A percentile compares a stretch with the other conserved stretches of the same genome.
These are phyloP conservation scores for Rhagoletis pomonella DNA, from an alignment of 1,140 invertebrate species.

Conservation along the genomic window DNA sequence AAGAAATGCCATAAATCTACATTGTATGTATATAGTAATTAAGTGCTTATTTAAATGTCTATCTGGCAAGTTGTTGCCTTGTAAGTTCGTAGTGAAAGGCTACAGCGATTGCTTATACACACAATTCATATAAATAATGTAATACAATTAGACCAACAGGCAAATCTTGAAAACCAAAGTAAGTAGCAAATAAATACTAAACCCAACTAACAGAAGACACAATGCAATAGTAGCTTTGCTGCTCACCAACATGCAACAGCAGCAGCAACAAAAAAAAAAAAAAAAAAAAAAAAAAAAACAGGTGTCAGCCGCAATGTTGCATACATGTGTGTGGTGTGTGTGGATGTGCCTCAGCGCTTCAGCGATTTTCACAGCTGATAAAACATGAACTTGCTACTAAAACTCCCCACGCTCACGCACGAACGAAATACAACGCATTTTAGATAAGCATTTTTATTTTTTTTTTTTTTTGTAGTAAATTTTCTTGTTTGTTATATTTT, in stretches of 20 bases:
- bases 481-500: background rate
- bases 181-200: background rate
- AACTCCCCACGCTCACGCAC: background rate
- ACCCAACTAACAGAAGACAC: background rate
- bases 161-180: background rate
- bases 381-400: conserved; percentile 28
- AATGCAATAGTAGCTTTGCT: background rate
- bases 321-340: background rate
- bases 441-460: background rate
- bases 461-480: background rate
- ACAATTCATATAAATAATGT: too few species aligned
- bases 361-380: conserved; percentile 50
- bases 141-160: too few species aligned
- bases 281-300: conserved; percentile 20
- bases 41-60: too few species aligned
- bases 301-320: background rate
- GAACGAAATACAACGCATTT: background rate
- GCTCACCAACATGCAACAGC: background rate
- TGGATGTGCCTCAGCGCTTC: conserved; percentile 6
- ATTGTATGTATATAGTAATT: too few species aligned
- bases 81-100: too few species aligned
- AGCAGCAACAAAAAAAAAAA: background rate
- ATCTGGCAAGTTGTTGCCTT: too few species aligned
- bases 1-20: too few species aligned
- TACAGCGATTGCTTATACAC: too few species aligned